phyloP scores from a whole-genome alignment of 2,113 vertebrate genomes.

The Sinocyclocheilus rhinocerous region DNA sequence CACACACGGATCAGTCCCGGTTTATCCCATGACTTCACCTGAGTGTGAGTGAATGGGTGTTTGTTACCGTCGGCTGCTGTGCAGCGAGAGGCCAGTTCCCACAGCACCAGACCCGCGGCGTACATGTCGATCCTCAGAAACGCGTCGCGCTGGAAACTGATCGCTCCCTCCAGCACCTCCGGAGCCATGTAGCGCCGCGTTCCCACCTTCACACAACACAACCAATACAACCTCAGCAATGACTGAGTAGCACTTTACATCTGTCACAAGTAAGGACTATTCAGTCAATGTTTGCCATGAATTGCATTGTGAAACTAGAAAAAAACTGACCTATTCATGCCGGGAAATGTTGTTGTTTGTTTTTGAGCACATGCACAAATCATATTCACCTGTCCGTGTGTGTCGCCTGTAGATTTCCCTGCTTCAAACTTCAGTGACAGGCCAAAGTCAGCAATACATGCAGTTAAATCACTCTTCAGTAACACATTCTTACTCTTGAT shows the following conservation, averaged over 20 bases:
- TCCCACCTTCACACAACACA: conserved; percentile 81
- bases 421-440: conserved; percentile 96
- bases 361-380: not conserved
- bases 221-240: not conserved
- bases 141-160: conserved; percentile 96
- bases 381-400: conserved; percentile 89
- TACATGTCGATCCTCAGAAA: conserved; percentile 99
- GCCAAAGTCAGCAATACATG: conserved; percentile 95
- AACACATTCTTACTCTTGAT: conserved; percentile 98
- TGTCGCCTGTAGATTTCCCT: conserved; percentile 95
- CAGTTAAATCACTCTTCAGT: conserved; percentile 92
- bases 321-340: too few relatives aligned
- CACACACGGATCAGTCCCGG: not conserved
- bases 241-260: not conserved
- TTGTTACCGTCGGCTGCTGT: conserved; percentile 92
- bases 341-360: too few relatives aligned
- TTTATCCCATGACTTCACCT: not conserved
- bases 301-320: too few relatives aligned
- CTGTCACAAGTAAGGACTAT: not conserved
- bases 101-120: conserved; percentile 91
- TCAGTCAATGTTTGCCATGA: too few relatives aligned
- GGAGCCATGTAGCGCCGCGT: conserved; percentile 98
- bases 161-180: conserved; percentile 97
- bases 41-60: not conserved
- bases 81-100: conserved; percentile 92